A percentile compares a stretch with the other conserved stretches of the same genome.
Evolutionary conservation across 2,888 invertebrate species (phyloP).

Genomic region (Andricus quercusramuli): DNA sequence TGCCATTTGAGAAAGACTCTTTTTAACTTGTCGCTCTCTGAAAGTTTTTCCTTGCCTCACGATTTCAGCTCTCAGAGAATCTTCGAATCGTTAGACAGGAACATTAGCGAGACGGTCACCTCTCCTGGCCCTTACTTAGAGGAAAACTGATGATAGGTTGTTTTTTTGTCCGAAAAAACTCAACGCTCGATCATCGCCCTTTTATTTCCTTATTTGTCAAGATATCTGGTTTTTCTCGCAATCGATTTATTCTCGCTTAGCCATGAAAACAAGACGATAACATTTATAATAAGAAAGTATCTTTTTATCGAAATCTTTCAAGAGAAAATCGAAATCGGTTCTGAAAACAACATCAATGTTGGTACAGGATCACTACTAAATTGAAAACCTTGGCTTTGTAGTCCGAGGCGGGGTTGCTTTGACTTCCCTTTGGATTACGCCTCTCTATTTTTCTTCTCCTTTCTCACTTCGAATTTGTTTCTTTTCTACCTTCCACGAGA

Average conservation of each 20-base stretch:
- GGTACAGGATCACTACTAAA: constrained; percentile 19
- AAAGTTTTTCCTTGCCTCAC: background rate
- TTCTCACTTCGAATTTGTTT: constrained; percentile 41
- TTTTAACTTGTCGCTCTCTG: constrained; percentile 3
- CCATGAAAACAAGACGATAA: background rate
- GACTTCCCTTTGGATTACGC: constrained; percentile 27
- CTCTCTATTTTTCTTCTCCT: constrained; percentile 41
- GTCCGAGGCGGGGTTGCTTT: background rate
- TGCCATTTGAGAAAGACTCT: background rate
- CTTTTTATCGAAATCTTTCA: background rate
- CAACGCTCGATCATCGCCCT: background rate
- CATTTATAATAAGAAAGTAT: background rate
- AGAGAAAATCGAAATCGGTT: background rate
- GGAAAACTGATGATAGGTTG: constrained; percentile 2
- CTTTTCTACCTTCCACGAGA: constrained; percentile 22
- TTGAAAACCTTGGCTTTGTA: constrained; percentile 26
- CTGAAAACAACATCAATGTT: constrained; percentile 5
- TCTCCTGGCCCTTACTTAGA: constrained; percentile 3
- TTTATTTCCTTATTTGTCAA: constrained; percentile 3
- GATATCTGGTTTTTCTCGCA: background rate
- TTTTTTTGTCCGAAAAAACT: background rate
- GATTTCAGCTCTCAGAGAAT: constrained; percentile 7
- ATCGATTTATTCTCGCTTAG: background rate
- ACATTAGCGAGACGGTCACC: constrained; percentile 31
- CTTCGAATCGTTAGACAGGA: constrained; percentile 12